These are phyloP conservation scores for Miltochrista miniata DNA, from an alignment of 2,888 invertebrate genomes.

Conservation along the genomic window DNA sequence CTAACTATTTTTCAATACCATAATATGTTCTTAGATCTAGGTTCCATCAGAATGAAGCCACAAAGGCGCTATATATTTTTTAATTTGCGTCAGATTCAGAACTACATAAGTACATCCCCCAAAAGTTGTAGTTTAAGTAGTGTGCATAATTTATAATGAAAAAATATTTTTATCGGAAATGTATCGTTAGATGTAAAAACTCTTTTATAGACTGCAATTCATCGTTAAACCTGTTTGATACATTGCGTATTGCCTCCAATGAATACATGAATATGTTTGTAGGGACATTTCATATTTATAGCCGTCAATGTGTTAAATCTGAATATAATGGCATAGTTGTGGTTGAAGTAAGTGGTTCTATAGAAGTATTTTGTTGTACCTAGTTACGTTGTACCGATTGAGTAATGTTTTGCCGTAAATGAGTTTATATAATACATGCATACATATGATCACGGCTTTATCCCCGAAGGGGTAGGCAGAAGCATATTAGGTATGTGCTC, in stretches of 20 bases:
- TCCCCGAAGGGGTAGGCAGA: too few relatives aligned
- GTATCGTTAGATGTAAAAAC: conserved; percentile 5
- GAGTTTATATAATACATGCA: too few relatives aligned
- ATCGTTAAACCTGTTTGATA: conserved; percentile 25
- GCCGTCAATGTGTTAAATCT: conserved; percentile 12
- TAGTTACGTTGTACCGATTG: not conserved
- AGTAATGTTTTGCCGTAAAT: not conserved
- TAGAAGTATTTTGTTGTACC: not conserved
- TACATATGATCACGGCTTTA: too few relatives aligned
- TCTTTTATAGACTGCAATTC: conserved; percentile 17
- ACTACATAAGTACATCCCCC: too few relatives aligned
- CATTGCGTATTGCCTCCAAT: conserved; percentile 23
- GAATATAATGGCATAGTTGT: conserved; percentile 9
- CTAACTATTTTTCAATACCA: too few relatives aligned
- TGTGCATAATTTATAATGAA: too few relatives aligned
- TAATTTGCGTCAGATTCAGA: too few relatives aligned
- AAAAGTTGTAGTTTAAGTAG: too few relatives aligned
- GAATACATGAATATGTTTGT: conserved; percentile 37
- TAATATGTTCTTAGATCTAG: too few relatives aligned
- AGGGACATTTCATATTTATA: conserved; percentile 23
- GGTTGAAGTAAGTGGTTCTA: conserved; percentile 3
- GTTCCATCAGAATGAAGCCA: too few relatives aligned
- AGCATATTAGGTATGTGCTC: too few relatives aligned
- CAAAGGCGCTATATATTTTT: too few relatives aligned
- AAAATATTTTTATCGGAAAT: not conserved